phyloP scores from a whole-genome alignment of 2,888 invertebrate species.

The Hemaris fuciformis region DNA sequence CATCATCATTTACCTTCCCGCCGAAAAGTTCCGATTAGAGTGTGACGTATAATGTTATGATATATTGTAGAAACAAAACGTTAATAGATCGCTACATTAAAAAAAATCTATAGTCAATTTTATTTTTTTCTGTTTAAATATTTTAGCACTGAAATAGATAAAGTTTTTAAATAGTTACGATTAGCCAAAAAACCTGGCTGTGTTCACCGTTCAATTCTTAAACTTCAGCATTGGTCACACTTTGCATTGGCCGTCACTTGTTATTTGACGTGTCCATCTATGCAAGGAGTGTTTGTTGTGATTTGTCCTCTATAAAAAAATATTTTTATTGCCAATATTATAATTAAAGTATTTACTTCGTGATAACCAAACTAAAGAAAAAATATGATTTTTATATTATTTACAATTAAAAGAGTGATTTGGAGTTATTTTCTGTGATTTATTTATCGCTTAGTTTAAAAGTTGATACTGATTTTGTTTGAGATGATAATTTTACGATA shows the following conservation, averaged over 20 bases:
- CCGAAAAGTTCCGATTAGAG: no score
- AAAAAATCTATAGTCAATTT: no score
- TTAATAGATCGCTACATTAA: no score
- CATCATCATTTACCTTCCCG: no score
- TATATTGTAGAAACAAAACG: no score
- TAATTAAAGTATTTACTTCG: neutral
- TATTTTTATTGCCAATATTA: neutral
- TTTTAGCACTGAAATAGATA: no score
- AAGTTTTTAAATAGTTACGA: no score
- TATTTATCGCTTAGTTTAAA: neutral
- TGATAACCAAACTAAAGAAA: no score
- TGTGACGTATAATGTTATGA: no score
- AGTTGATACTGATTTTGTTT: neutral
- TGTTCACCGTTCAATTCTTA: neutral
- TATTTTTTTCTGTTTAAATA: no score
- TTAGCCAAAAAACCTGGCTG: neutral
- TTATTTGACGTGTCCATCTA: conserved; percentile 16
- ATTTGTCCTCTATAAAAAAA: neutral
- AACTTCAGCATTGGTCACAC: neutral
- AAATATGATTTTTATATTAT: neutral
- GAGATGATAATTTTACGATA: conserved; percentile 20
- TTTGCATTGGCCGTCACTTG: neutral
- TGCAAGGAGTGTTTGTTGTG: conserved; percentile 5
- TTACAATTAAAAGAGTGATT: no score
- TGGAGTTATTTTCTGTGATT: neutral